Base-by-base conservation (phyloP, 1,140 invertebrate genomes). In the Harlomillsia oculata region DNA sequence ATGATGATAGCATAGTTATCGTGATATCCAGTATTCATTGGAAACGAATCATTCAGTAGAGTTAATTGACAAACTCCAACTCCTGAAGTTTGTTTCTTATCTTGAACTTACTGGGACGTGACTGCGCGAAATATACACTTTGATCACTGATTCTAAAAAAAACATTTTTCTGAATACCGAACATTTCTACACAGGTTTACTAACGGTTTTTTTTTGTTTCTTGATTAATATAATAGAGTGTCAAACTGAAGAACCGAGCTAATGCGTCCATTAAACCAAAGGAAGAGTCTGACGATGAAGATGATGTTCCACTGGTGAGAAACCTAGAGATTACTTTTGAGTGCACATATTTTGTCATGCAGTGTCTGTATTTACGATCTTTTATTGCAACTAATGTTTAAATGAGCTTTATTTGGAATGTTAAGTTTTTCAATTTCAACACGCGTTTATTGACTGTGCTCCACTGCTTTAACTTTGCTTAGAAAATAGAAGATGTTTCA, bases 291-390 rank as follows among this genome's bases (percentile, higher is more conserved):
- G 25, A 34, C 5, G 25, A 50, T 11, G 32, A 20, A 53, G 51
- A 43, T 5, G 51, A 43, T 21, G 16, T 43, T 30, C 37, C 39
- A 16, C 30, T 43, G 51, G 36, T 52, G n/a, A 39, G n/a, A n/a
- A n/a, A n/a, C n/a, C n/a, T n/a, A n/a, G n/a, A n/a, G n/a, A n/a
- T n/a, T 18, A 41, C n/a, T n/a, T 41, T 41, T 6, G 9, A 11
- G 39, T 41, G 11, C 6, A 8, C 20, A 9, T 41, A 18, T 18
- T 14, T 13, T 20, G 6, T 8, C 11, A 9, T 13, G 11, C 11
- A 18, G 8, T 41, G 9, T 8, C 18, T 11, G 9, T 41, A 14
- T 6, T 18, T 13, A 13, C 20, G 39, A 26, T 32, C 8, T 32
- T 18, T 9, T 30, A 41, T 13, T 20, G 14, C 6, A 30, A 20